Conservation (phyloP, 2,888 invertebrate genomes). For the Pseudolycoriella hygida region DNA sequence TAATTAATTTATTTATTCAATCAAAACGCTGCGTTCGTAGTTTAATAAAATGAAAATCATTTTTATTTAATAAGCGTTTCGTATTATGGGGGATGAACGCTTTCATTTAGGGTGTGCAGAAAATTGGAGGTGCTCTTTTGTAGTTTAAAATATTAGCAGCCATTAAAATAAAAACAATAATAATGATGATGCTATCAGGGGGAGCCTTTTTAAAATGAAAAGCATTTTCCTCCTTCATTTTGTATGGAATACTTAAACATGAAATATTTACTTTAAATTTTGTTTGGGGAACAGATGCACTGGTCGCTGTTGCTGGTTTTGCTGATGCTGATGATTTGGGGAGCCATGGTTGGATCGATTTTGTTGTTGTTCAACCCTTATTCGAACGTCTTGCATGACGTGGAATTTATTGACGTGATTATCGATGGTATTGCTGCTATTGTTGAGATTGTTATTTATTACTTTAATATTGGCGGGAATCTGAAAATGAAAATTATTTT, state of each 20-base stretch:
- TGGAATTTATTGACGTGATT: constrained; percentile 10
- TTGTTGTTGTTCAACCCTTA: constrained; percentile 18
- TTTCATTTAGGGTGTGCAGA: too few relatives aligned
- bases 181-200: too few relatives aligned
- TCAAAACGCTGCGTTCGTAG: neutral
- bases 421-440: neutral
- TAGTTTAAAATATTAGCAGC: too few relatives aligned
- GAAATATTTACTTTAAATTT: constrained; percentile 21
- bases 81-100: too few relatives aligned
- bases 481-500: neutral
- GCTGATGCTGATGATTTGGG: constrained; percentile 13
- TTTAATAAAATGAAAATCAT: too few relatives aligned
- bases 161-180: too few relatives aligned
- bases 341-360: constrained; percentile 15
- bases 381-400: constrained; percentile 27
- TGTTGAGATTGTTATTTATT: constrained; percentile 1
- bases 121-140: too few relatives aligned
- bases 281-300: constrained; percentile 22
- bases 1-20: neutral
- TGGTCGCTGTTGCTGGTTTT: constrained; percentile 15
- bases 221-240: too few relatives aligned
- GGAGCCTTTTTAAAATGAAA: too few relatives aligned
- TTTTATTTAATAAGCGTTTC: too few relatives aligned
- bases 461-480: neutral
- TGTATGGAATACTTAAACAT: too few relatives aligned